A percentile compares a stretch with the other conserved stretches of the same genome.
Conservation (phyloP, 2,797 vertebrate species). For the Danio kyathit region DNA sequence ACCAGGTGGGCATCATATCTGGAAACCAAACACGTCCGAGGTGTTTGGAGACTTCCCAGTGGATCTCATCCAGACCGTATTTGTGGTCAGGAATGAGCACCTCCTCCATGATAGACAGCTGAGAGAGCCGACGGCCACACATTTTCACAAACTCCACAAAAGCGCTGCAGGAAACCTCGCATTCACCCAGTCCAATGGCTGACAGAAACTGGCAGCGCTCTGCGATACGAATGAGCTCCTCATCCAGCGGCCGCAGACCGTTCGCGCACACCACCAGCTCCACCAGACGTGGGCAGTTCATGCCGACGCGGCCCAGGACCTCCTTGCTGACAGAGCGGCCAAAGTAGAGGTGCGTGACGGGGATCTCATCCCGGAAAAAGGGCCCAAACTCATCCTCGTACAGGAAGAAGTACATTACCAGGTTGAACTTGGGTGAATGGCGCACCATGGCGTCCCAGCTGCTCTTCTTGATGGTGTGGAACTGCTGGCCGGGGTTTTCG, state of each 20-base stretch:
- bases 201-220: constrained; percentile 94
- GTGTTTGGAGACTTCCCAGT: constrained; percentile 98
- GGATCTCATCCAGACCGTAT: constrained; percentile 95
- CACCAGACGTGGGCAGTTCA: constrained; percentile 94
- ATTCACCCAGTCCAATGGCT: constrained; percentile 95
- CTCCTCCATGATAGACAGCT: constrained; percentile 99
- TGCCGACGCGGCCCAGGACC: constrained; percentile 93
- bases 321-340: constrained; percentile 98
- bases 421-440: constrained; percentile 97
- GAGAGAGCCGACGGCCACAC: constrained; percentile 94
- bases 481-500: constrained; percentile 95
- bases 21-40: constrained; percentile 98
- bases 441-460: constrained; percentile 98
- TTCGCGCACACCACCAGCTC: constrained; percentile 98
- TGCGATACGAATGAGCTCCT: constrained; percentile 96
- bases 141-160: constrained; percentile 99
- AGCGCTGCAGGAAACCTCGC: constrained; percentile 97
- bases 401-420: constrained; percentile 99
- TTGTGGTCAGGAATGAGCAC: constrained; percentile 97
- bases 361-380: constrained; percentile 95
- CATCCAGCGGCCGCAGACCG: constrained; percentile 92
- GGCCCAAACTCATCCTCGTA: constrained; percentile 97
- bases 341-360: constrained; percentile 97
- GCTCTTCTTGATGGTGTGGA: constrained; percentile 95
- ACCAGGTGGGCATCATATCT: constrained; percentile 99